A percentile compares a stretch with the other conserved stretches of the same genome.
Evolutionary conservation across 2,888 invertebrate genomes (phyloP).

Genomic region (Calameuta pallipes): DNA sequence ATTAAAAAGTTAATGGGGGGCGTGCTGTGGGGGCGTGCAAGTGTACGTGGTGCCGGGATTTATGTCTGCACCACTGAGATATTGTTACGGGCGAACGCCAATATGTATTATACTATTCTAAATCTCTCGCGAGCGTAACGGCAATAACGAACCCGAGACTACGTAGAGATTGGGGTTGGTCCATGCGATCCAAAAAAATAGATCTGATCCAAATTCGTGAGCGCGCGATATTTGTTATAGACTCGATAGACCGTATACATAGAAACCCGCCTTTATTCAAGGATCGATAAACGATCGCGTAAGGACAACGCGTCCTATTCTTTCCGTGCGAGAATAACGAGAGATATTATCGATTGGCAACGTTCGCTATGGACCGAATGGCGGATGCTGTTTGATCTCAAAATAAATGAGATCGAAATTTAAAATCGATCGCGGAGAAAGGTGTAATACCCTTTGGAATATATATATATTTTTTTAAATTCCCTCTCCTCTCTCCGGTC

Average conservation of each 20-base stretch:
- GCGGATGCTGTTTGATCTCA: neutral
- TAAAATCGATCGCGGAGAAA: neutral
- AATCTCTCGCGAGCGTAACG: conserved; percentile 46
- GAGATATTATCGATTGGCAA: neutral
- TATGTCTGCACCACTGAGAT: conserved; percentile 65
- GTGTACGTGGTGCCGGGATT: conserved; percentile 65
- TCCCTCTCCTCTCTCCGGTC: neutral
- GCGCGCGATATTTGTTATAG: neutral
- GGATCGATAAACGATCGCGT: neutral
- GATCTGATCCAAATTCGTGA: neutral
- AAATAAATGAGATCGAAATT: neutral
- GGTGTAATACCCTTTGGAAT: neutral
- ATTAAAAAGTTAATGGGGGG: conserved; percentile 67
- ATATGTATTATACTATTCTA: conserved; percentile 59
- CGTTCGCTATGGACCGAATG: neutral
- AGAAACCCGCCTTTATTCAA: conserved; percentile 26
- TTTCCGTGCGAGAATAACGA: neutral
- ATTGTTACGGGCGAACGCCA: conserved; percentile 62
- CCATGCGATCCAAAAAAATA: neutral
- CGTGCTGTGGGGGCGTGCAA: conserved; percentile 65
- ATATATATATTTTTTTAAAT: neutral
- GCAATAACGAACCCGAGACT: neutral
- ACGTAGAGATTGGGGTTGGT: neutral
- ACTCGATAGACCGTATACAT: neutral
- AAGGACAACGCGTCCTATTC: neutral